Conservation (phyloP, 2,888 invertebrate species). For the Parnassius orleans region DNA sequence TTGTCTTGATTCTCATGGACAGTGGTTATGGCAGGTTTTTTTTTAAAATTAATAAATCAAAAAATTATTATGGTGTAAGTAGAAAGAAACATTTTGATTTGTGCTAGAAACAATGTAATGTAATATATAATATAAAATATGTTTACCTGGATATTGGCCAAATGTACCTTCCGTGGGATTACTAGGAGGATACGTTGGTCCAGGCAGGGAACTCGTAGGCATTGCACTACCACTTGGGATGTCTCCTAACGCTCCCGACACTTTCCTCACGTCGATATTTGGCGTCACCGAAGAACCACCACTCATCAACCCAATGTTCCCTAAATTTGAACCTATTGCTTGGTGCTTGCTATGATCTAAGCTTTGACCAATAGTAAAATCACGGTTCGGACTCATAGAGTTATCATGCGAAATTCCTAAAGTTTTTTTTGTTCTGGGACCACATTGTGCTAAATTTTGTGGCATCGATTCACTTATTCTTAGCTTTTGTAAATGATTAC, state of each 20-base stretch:
- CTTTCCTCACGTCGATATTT: slow-evolving; percentile 39
- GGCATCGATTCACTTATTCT: slow-evolving; percentile 22
- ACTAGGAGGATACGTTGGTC: slow-evolving; percentile 44
- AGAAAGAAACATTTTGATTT: too few relatives aligned
- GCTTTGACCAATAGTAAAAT: slow-evolving; percentile 17
- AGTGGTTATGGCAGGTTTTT: too few relatives aligned
- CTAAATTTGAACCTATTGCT: slow-evolving; percentile 15
- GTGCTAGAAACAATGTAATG: background rate
- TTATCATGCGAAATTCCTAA: slow-evolving; percentile 29
- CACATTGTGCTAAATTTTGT: slow-evolving; percentile 20
- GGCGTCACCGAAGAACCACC: slow-evolving; percentile 40
- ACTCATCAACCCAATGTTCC: slow-evolving; percentile 20
- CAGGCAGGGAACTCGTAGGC: slow-evolving; percentile 45
- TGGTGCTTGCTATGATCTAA: slow-evolving; percentile 22
- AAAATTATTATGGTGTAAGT: too few relatives aligned
- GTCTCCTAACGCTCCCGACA: slow-evolving; percentile 34
- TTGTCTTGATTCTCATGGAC: too few relatives aligned
- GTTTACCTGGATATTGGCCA: slow-evolving; percentile 69
- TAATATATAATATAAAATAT: background rate
- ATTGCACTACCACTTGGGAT: slow-evolving; percentile 34
- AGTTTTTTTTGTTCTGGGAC: slow-evolving; percentile 29
- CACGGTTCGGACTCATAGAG: slow-evolving; percentile 30
- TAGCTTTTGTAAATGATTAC: slow-evolving; percentile 23
- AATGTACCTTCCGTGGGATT: slow-evolving; percentile 59
- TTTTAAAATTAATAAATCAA: too few relatives aligned